A percentile compares a stretch with the other conserved stretches of the same genome.
Conservation (phyloP, 2,113 vertebrate species). For the Phyllostomus discolor region DNA sequence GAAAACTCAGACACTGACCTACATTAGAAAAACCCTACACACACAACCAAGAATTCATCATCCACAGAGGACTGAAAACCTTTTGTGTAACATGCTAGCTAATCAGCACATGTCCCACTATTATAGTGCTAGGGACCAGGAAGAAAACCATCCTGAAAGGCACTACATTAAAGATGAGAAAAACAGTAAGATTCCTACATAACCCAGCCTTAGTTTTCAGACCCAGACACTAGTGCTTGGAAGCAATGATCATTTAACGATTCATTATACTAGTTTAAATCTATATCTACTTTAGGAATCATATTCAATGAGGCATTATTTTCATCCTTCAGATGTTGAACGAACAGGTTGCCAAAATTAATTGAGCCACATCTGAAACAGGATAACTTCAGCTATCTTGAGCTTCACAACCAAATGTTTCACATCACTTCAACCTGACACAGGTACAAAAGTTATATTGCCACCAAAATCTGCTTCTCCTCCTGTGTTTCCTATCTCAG, state of each 20-base stretch:
- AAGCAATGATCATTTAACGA: not conserved
- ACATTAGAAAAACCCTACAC: slow-evolving; percentile 48
- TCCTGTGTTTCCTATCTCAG: not conserved
- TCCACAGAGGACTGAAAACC: slow-evolving; percentile 37
- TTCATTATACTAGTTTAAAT: not conserved
- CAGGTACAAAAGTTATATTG: not conserved
- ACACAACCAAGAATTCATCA: slow-evolving; percentile 46
- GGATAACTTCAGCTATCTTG: not conserved
- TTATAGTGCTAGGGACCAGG: not conserved
- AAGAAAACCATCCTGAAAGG: not conserved
- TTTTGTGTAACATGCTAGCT: not conserved
- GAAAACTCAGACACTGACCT: slow-evolving; percentile 58
- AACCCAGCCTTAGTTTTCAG: not conserved
- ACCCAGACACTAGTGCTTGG: not conserved
- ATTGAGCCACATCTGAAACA: not conserved
- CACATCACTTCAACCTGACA: not conserved
- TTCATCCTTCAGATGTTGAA: not conserved
- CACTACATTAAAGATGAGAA: not conserved
- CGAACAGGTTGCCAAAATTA: not conserved
- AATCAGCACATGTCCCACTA: slow-evolving; percentile 12
- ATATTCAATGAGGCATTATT: not conserved
- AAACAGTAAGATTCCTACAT: not conserved
- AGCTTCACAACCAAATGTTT: not conserved
- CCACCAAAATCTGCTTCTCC: not conserved
- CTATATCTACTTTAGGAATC: not conserved